Evolutionary conservation across 53 echinoderm and acorn worm genomes (phyloP).

Genomic region (Antedon mediterranea): DNA sequence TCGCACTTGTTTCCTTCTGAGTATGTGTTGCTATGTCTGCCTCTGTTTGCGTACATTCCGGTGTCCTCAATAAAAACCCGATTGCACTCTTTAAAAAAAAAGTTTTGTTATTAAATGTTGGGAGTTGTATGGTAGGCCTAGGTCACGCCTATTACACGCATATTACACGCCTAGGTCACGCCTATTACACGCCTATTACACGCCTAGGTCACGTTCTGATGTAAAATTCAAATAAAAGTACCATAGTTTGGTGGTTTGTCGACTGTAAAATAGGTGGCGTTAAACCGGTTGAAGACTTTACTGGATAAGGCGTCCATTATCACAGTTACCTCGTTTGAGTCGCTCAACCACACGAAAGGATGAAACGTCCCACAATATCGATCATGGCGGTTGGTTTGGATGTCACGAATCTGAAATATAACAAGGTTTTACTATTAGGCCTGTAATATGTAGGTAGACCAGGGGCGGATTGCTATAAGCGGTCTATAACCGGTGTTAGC

Average conservation of each 20-base stretch:
- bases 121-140: too few relatives aligned
- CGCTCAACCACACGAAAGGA: not conserved
- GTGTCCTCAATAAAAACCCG: not conserved
- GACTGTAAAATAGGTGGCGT: slow-evolving; percentile 15
- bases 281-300: slow-evolving; percentile 21
- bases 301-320: slow-evolving; percentile 6
- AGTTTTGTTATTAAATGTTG: too few relatives aligned
- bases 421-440: too few relatives aligned
- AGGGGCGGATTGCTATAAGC: too few relatives aligned
- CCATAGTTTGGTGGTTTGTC: slow-evolving; percentile 14
- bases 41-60: not conserved
- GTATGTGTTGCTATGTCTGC: not conserved
- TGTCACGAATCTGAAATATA: not conserved
- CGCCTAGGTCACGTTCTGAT: too few relatives aligned
- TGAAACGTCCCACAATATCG: not conserved
- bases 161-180: too few relatives aligned
- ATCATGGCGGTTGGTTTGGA: not conserved
- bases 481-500: too few relatives aligned
- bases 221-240: not conserved
- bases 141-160: too few relatives aligned
- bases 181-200: too few relatives aligned
- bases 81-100: not conserved
- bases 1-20: slow-evolving; percentile 3
- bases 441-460: too few relatives aligned
- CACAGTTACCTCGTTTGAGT: not conserved